Base-by-base conservation (phyloP, 2,888 invertebrate species). In the Lithodes maja region DNA sequence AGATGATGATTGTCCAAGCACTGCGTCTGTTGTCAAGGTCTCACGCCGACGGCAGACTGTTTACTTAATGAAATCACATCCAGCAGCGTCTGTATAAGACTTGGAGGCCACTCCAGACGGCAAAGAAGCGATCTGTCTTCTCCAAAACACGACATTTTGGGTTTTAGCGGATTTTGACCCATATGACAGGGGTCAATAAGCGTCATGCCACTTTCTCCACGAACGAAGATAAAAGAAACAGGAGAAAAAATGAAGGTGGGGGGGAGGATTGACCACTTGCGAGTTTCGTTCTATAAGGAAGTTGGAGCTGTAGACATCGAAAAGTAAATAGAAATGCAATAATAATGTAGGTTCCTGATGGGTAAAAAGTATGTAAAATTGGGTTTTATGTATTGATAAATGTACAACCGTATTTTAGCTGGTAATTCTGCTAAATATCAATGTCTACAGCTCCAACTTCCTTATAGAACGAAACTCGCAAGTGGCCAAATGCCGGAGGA, bases 221-320 rank as follows among this genome's bases (percentile, higher is more conserved):
- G 7, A 12, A 55, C 86, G 80, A 80, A 86, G 80, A 86, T 79
- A 86, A 86, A 81, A 80, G 86, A 86, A 86, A 80, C 74, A 53
- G 55, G 80, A 80, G 52, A 80, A 52, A 74, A 80, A 80, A 80
- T 86, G 54, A 71, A 80, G 74, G 54, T 49, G 71, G n/a, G 61
- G 79, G 5, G 74, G 12, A 17, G 33, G 33, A 33, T 33, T 33
- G 33, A 33, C 33, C 33, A 33, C 33, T 33, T 33, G 33, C 33
- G 33, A 33, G 33, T 33, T 33, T 33, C 33, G 33, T 33, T 33
- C 33, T 33, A 33, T 33, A 33, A 33, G 33, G 33, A 33, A 33
- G 33, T 33, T 33, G 33, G 33, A 0, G 33, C 33, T 33, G 33
- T 33, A 33, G 33, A 33, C 33, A 33, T 33, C 33, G 33, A 33